Percentiles rank a stretch among this genome's conserved stretches.
These are phyloP conservation scores for Drymodes brunneopygia DNA, from an alignment of 2,113 vertebrate species.

Conservation along the genomic window DNA sequence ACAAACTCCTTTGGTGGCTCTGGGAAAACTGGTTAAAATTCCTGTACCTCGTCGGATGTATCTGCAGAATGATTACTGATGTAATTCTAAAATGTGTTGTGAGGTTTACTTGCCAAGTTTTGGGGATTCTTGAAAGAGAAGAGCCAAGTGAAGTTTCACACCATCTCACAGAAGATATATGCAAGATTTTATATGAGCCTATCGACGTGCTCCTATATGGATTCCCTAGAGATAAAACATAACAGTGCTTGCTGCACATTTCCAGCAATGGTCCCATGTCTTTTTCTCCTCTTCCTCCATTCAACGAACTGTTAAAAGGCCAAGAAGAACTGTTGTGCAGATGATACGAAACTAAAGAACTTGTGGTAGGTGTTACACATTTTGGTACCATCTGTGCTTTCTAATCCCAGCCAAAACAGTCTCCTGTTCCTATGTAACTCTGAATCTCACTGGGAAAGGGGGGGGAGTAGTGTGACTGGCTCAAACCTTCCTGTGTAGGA, in stretches of 20 bases:
- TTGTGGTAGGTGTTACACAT: conserved; percentile 52
- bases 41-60: not conserved
- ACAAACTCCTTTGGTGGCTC: not conserved
- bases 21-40: conserved; percentile 45
- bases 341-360: conserved; percentile 48
- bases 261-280: conserved; percentile 15
- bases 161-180: conserved; percentile 53
- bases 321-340: conserved; percentile 30
- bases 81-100: conserved; percentile 46
- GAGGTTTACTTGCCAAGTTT: conserved; percentile 54
- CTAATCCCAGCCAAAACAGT: conserved; percentile 49
- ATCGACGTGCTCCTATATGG: not conserved
- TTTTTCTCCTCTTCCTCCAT: conserved; percentile 44
- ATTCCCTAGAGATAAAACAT: conserved; percentile 37
- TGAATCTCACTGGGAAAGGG: conserved; percentile 45
- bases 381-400: conserved; percentile 42
- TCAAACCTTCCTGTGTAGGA: conserved; percentile 58
- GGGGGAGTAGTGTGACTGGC: conserved; percentile 53
- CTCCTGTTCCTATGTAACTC: conserved; percentile 44
- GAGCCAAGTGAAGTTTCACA: conserved; percentile 61
- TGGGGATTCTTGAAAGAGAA: conserved; percentile 40
- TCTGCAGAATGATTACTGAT: conserved; percentile 37
- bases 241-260: conserved; percentile 16
- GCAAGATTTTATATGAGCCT: conserved; percentile 15
- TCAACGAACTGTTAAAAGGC: conserved; percentile 37